A percentile compares a stretch with the other conserved stretches of the same genome.
phyloP scores from a whole-genome alignment of 2,888 invertebrate species.

The Mythimna loreyi region DNA sequence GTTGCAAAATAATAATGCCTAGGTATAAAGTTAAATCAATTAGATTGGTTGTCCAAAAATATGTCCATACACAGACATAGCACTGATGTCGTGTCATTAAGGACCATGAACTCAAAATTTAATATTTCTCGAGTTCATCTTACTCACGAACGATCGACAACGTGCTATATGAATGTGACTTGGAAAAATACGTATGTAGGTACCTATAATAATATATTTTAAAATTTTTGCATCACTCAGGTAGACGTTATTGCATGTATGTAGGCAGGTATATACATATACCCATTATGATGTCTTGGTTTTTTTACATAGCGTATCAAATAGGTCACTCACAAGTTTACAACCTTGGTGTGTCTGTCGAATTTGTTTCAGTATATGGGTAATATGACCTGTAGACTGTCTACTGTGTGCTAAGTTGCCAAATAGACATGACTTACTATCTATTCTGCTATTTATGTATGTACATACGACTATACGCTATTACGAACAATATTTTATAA shows the following conservation, averaged over 20 bases:
- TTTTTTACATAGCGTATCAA: constrained; percentile 3
- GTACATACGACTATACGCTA: too few species aligned
- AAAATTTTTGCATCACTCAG: constrained; percentile 24
- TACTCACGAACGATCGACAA: constrained; percentile 53
- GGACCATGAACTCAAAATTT: constrained; percentile 86
- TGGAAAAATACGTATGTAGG: constrained; percentile 26
- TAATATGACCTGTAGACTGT: constrained; percentile 2
- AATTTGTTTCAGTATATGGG: background rate
- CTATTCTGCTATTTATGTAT: background rate
- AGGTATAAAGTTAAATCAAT: constrained; percentile 10
- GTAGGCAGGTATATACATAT: background rate
- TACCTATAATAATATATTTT: background rate
- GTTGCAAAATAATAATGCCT: constrained; percentile 11
- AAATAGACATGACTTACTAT: background rate
- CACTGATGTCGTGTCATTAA: constrained; percentile 72
- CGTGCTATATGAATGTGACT: constrained; percentile 37
- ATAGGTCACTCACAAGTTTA: constrained; percentile 3
- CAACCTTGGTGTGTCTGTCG: background rate
- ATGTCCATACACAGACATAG: constrained; percentile 55
- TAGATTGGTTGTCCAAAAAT: constrained; percentile 21
- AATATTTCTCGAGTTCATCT: constrained; percentile 85
- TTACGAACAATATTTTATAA: background rate
- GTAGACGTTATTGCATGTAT: constrained; percentile 14
- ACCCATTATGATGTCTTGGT: background rate
- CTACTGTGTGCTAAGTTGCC: constrained; percentile 2